phyloP scores from a whole-genome alignment of 1,140 invertebrate species.

The Euura lappo region DNA sequence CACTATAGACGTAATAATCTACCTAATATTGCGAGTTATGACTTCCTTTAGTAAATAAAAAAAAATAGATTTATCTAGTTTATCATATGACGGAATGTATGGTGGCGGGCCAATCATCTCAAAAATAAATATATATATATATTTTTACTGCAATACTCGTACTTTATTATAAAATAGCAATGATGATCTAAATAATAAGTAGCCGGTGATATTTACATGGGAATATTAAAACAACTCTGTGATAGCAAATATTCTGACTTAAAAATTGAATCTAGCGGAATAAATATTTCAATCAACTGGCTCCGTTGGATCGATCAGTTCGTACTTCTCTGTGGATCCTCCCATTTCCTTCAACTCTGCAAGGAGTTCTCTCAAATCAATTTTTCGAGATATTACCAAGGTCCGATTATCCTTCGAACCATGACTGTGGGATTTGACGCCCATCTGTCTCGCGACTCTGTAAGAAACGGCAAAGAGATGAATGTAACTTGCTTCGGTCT shows the following conservation, averaged over 20 bases:
- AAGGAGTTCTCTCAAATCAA: constrained; percentile 41
- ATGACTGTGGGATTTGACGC: constrained; percentile 51
- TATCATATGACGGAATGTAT: constrained; percentile 7
- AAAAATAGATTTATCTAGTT: neutral
- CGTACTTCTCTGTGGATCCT: constrained; percentile 48
- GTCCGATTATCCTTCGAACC: constrained; percentile 42
- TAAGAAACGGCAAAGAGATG: neutral
- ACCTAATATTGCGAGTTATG: no score
- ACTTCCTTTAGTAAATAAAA: neutral
- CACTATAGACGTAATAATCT: no score
- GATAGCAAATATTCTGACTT: no score
- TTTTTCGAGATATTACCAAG: constrained; percentile 46
- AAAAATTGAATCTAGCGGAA: no score
- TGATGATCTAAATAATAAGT: neutral
- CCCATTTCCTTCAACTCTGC: constrained; percentile 42
- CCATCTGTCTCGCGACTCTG: constrained; percentile 48
- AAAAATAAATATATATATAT: neutral
- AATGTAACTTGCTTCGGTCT: neutral
- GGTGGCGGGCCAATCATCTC: constrained; percentile 6
- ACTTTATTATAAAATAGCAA: neutral
- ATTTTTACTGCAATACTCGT: constrained; percentile 12
- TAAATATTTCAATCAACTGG: neutral
- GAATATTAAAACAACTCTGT: no score
- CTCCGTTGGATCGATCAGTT: constrained; percentile 42
- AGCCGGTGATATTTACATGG: no score